Evolutionary conservation across 92 coral and sea anemone genomes (phyloP), one percentile per base, ranked within the genome.

Genomic region (Montipora capitata): DNA sequence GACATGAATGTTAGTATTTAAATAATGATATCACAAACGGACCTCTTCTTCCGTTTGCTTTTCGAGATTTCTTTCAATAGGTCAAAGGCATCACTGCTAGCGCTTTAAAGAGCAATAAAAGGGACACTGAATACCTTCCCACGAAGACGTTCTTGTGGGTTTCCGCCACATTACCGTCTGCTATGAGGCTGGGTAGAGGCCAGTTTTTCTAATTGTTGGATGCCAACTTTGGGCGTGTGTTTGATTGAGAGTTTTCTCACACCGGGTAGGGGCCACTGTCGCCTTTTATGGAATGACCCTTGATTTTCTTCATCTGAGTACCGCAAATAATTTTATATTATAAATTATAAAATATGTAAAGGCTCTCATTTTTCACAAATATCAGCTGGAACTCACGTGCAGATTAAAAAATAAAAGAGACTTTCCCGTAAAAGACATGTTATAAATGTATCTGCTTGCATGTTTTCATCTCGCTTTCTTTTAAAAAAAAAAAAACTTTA

Each of bases 61-160:
- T 75, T 51, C 20, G 41, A 13, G 66, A 5, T 51, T 75, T 18
- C 4, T 18, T 75, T 58, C 80, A 51, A 9, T 40, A 75, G 45
- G 20, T 75, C 38, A 75, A 68, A 68, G 72, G 38, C 72, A 67
- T 67, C 44, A 68, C 42, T 68, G 72, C 44, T 68, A 68, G 73
- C 39, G 13, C 64, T 66, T 66, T 66, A 67, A 66, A 67, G 72
- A 35, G 72, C 72, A 67, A 20, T 5, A 67, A 18, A 20, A 17
- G 18, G 20, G 43, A 68, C 72, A 68, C 44, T 39, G 73, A 68
- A 68, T 68, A 27, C 44, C 73, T 13, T 27, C 11, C 45, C 72
- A 67, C 12, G 72, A 40, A 68, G 17, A 68, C 16, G 72, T 20
- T 7, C 72, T 67, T 67, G 72, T 27, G 72, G 43, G 41, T 27